Evolutionary conservation across 2,888 invertebrate species (phyloP), one percentile per base, ranked within the genome.

Genomic region (Phaonia tiefii): DNA sequence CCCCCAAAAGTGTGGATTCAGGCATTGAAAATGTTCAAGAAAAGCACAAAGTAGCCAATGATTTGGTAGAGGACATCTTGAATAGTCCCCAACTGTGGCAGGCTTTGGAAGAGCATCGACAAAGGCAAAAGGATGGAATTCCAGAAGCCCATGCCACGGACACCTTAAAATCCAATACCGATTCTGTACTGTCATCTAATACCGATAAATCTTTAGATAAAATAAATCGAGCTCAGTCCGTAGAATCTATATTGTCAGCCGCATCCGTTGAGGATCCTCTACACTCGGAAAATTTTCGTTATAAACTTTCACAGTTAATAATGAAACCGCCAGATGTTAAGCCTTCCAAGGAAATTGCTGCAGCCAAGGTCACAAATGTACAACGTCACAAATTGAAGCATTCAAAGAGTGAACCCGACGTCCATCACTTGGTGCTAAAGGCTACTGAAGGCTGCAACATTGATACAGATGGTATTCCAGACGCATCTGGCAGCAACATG

Each of bases 381-480:
- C 22, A 39, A 7, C 71, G 54, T 1, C 79, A 67, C 2, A 15
- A 46, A 17, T 78, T 89, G 0, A 88, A 89, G 78, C 86, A 87
- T 75, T 88, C 88, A 22, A 89, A 88, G 85, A 90, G 89, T 76
- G 90, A 90, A 85, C 84, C 86, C 65, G 89, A 90, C 85, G 80
- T 89, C 13, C 85, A 84, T 13, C 73, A 85, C 37, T 71, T 89
- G 56, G 77, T 86, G 60, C 79, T 86, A 51, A 83, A 84, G 76
- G 85, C 86, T 60, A 87, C 86, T 42, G 85, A 84, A 66, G 85
- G 84, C 31, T 71, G 66, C n/a, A 67, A 78, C 13, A 8, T 66
- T 10, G 44, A 79, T 11, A 65, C 25, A 2, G 66, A 66, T 1
- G 37, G n/a, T 5, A 42, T 31, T 10, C 10, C 22, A 0, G 22